These are phyloP conservation scores for Nasonia longicornis DNA, from an alignment of 1,140 invertebrate genomes.

Conservation along the genomic window DNA sequence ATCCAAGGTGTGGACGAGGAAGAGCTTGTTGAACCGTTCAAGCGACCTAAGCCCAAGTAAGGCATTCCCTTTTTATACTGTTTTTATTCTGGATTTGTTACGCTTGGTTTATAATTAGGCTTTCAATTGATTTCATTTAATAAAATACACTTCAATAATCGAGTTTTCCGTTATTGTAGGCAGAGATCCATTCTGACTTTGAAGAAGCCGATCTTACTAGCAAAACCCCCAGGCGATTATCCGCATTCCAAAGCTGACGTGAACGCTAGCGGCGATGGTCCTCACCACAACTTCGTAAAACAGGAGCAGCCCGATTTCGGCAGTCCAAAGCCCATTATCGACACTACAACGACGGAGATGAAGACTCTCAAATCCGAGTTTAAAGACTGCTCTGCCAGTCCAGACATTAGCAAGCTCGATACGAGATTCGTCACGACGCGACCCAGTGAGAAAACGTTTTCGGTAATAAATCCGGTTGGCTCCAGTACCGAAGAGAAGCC, in stretches of 20 bases:
- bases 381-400: not conserved
- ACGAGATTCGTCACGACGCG: constrained; percentile 25
- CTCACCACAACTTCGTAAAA: not conserved
- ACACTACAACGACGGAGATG: not conserved
- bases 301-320: not conserved
- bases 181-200: constrained; percentile 5
- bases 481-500: constrained; percentile 22
- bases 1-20: not conserved
- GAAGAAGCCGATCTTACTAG: not conserved
- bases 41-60: constrained; percentile 7
- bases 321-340: not conserved
- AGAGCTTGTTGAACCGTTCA: not conserved
- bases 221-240: not conserved
- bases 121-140: not conserved
- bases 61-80: not conserved
- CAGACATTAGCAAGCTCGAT: not conserved
- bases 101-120: not conserved
- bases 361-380: constrained; percentile 21
- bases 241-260: not conserved
- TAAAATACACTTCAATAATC: not conserved
- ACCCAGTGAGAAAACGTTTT: constrained; percentile 5
- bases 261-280: constrained; percentile 26
- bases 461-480: not conserved
- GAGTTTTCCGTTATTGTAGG: not conserved
- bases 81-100: not conserved